A percentile compares a stretch with the other conserved stretches of the same genome.
These are phyloP conservation scores for Dendroctonus valens DNA, from an alignment of 1,140 invertebrate species.

Conservation along the genomic window DNA sequence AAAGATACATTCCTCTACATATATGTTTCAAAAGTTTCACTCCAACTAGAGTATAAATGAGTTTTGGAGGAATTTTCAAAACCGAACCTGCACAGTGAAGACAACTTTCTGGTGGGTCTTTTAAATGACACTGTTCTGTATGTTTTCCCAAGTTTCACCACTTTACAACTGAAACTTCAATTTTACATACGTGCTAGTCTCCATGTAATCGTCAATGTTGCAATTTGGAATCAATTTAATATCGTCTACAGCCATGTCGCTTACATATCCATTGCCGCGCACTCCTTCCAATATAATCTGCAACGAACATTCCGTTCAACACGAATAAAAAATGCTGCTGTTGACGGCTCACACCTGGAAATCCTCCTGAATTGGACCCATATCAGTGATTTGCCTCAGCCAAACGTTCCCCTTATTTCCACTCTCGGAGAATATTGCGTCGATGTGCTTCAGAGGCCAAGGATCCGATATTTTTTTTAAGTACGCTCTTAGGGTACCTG, in stretches of 20 bases:
- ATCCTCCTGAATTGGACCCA: slow-evolving; percentile 54
- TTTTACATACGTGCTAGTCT: slow-evolving; percentile 39
- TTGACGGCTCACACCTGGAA: slow-evolving; percentile 60
- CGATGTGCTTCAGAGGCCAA: slow-evolving; percentile 38
- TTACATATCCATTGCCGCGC: slow-evolving; percentile 62
- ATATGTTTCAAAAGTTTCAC: too few species aligned
- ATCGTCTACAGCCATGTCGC: slow-evolving; percentile 76
- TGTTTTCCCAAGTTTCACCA: too few species aligned
- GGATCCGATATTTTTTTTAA: slow-evolving; percentile 56
- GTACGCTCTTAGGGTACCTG: slow-evolving; percentile 62
- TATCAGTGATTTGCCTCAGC: slow-evolving; percentile 53
- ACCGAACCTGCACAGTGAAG: too few species aligned
- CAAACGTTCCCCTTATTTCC: slow-evolving; percentile 73
- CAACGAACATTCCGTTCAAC: not conserved
- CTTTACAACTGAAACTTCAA: too few species aligned
- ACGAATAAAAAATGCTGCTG: slow-evolving; percentile 8
- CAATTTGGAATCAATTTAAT: slow-evolving; percentile 51
- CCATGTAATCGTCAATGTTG: slow-evolving; percentile 26
- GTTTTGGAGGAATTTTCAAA: too few species aligned
- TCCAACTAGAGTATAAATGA: too few species aligned
- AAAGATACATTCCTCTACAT: too few species aligned
- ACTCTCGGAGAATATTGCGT: slow-evolving; percentile 58
- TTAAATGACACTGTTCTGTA: too few species aligned
- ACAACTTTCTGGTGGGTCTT: too few species aligned
- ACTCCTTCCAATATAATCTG: slow-evolving; percentile 73